phyloP scores from a whole-genome alignment of 2,797 vertebrate genomes.

The Hozukius guyotensis region DNA sequence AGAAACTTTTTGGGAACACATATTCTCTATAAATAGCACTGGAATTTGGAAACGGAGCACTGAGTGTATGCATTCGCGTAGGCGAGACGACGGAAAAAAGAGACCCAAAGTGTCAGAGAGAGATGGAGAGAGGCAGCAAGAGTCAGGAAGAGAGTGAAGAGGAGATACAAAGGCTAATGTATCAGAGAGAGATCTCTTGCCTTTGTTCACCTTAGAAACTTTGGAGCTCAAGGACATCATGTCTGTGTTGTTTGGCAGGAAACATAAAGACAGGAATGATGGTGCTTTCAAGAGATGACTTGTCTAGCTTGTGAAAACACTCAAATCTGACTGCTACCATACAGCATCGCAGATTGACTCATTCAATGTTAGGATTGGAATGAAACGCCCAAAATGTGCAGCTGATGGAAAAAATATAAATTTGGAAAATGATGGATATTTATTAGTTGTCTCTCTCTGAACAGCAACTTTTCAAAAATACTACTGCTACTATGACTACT shows the following conservation, averaged over 20 bases:
- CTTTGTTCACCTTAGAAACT: conserved; percentile 60
- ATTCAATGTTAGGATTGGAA: conserved; percentile 51
- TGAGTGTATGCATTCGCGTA: conserved; percentile 19
- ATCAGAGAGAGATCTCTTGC: conserved; percentile 51
- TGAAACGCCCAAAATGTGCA: conserved; percentile 25
- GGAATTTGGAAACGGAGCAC: conserved; percentile 28
- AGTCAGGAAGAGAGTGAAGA: background rate
- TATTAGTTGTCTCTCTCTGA: background rate
- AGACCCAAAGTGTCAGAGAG: background rate
- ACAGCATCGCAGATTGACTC: conserved; percentile 45
- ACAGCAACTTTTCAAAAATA: background rate
- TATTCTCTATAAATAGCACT: conserved; percentile 45
- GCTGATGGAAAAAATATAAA: conserved; percentile 20
- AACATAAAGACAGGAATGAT: conserved; percentile 38
- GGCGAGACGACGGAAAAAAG: background rate
- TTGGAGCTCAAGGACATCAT: conserved; percentile 65
- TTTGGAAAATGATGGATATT: background rate
- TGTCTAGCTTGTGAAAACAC: conserved; percentile 31
- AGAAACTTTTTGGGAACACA: conserved; percentile 35
- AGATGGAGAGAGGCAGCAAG: conserved; percentile 2
- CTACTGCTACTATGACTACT: background rate
- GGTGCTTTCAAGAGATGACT: conserved; percentile 45
- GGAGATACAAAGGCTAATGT: conserved; percentile 53
- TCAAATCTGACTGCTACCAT: conserved; percentile 41
- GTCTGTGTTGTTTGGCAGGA: conserved; percentile 49